Conservation (phyloP, 1,140 invertebrate genomes). For the Lepeophtheirus salmonis region DNA sequence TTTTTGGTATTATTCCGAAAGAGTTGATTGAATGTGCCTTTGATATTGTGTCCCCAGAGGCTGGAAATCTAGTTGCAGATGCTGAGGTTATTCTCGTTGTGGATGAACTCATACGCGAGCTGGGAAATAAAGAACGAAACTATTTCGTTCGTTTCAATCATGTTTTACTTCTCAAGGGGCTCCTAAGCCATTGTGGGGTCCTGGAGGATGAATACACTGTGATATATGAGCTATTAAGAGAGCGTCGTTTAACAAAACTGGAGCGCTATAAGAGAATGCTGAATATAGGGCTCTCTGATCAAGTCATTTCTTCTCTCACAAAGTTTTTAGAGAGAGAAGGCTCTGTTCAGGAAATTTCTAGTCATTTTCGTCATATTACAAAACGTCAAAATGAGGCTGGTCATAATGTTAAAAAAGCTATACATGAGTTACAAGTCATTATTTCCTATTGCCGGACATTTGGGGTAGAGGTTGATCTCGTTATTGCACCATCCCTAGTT, state of each 20-base stretch:
- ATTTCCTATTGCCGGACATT: not conserved
- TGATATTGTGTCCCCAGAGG: constrained; percentile 60
- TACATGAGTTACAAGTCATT: constrained; percentile 2
- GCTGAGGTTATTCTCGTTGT: constrained; percentile 60
- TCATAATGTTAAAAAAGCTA: not conserved
- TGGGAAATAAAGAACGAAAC: constrained; percentile 43
- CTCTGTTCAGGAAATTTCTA: not conserved
- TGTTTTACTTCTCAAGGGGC: constrained; percentile 48
- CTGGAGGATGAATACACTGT: constrained; percentile 45
- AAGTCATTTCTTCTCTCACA: not conserved
- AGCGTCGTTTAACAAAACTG: not conserved
- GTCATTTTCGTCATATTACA: not conserved
- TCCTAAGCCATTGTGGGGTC: constrained; percentile 60
- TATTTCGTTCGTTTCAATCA: constrained; percentile 64
- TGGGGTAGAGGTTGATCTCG: not conserved
- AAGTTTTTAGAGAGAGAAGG: constrained; percentile 4
- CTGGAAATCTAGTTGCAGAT: constrained; percentile 52
- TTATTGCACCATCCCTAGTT: not conserved
- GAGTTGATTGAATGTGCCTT: constrained; percentile 79
- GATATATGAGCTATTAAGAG: constrained; percentile 26
- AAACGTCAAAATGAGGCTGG: not conserved
- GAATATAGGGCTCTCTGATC: not conserved
- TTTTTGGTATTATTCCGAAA: constrained; percentile 62
- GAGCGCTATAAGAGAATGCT: not conserved
- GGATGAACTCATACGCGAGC: constrained; percentile 51